A percentile compares a stretch with the other conserved stretches of the same genome.
Conservation (phyloP, 2,888 invertebrate genomes). For the Drosophila demipolita region DNA sequence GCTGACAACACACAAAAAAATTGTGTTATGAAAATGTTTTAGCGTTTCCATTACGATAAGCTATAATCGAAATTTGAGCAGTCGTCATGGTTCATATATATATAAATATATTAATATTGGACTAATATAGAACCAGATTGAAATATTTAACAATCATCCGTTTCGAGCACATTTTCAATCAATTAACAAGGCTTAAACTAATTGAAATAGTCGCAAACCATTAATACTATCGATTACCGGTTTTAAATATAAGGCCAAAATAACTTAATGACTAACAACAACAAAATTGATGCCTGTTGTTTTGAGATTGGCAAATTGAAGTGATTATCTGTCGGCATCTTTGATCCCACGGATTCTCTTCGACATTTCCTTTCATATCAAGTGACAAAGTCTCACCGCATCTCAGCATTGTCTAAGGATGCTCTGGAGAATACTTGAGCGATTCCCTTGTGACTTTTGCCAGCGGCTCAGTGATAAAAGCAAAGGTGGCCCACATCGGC, state of each 20-base stretch:
- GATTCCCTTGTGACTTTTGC: not conserved
- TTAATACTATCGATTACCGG: not conserved
- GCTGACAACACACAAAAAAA: constrained; percentile 14
- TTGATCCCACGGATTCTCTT: not conserved
- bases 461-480: not conserved
- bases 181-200: not conserved
- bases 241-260: not conserved
- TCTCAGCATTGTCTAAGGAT: not conserved
- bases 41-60: constrained; percentile 18
- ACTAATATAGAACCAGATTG: not conserved
- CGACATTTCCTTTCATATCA: constrained; percentile 8
- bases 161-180: not conserved
- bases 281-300: not conserved
- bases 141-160: not conserved
- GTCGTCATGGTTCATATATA: not conserved
- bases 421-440: not conserved
- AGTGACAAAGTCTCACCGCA: not conserved
- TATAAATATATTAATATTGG: not conserved
- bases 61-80: constrained; percentile 14
- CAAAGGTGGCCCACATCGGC: constrained; percentile 12
- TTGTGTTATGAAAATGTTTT: constrained; percentile 9
- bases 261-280: not conserved
- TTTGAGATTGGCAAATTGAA: not conserved
- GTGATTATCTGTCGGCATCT: not conserved
- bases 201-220: not conserved